phyloP scores from a whole-genome alignment of 2,888 invertebrate genomes.

The Drosophila aldrichi region DNA sequence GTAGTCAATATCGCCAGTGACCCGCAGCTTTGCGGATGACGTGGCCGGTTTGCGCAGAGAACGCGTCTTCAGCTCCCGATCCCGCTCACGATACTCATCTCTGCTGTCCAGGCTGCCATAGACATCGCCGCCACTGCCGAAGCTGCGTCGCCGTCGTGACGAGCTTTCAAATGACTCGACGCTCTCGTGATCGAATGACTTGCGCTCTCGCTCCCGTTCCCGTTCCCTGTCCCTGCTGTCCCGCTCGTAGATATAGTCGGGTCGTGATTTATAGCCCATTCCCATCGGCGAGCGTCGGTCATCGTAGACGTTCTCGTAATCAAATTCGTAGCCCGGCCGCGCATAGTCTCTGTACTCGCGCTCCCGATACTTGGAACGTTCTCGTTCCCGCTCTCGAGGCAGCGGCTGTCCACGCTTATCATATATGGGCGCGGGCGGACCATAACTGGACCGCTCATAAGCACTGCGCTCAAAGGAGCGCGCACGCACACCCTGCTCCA shows the following conservation, averaged over 20 bases:
- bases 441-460: conserved; percentile 85
- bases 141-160: conserved; percentile 83
- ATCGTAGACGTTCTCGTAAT: conserved; percentile 84
- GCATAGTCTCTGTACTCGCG: conserved; percentile 83
- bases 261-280: conserved; percentile 67
- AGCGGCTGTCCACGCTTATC: conserved; percentile 83
- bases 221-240: conserved; percentile 44
- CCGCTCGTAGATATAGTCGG: conserved; percentile 84
- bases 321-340: conserved; percentile 83
- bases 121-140: conserved; percentile 85
- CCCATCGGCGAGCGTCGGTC: conserved; percentile 77
- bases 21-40: conserved; percentile 82
- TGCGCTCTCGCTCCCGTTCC: conserved; percentile 77
- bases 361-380: conserved; percentile 81
- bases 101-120: conserved; percentile 85
- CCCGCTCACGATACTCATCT: conserved; percentile 85
- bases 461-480: conserved; percentile 84
- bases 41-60: conserved; percentile 83
- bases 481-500: conserved; percentile 82
- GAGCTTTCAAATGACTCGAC: conserved; percentile 85
- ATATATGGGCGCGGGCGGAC: conserved; percentile 85
- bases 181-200: conserved; percentile 85
- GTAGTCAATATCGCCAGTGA: conserved; percentile 86
- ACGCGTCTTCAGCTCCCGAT: conserved; percentile 82
- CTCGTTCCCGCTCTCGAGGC: conserved; percentile 53